Conservation (phyloP, 1,140 invertebrate species). For the Anastatus disparis region DNA sequence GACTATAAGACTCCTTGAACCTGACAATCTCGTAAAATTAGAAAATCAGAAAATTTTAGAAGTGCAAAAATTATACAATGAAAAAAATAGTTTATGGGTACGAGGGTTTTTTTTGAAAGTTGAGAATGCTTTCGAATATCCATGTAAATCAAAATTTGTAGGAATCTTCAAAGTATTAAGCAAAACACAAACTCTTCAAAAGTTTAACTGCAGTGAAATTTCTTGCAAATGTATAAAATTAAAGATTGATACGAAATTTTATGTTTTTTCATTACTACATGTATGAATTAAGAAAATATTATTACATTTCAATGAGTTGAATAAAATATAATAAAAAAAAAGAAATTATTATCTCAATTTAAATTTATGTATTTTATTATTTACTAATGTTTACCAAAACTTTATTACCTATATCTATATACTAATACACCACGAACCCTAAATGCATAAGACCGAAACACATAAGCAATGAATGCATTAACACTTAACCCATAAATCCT, state of each 20-base stretch:
- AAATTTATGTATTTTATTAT: too few species aligned
- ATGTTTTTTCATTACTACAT: not conserved
- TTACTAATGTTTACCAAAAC: too few species aligned
- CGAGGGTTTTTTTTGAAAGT: constrained; percentile 22
- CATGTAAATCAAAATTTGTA: constrained; percentile 22
- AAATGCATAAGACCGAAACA: too few species aligned
- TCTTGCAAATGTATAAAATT: constrained; percentile 37
- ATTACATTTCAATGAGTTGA: too few species aligned
- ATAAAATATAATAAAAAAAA: too few species aligned
- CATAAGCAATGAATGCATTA: too few species aligned
- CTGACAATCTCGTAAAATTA: constrained; percentile 44
- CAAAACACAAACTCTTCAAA: constrained; percentile 10
- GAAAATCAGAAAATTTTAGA: constrained; percentile 40
- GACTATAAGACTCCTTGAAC: constrained; percentile 30
- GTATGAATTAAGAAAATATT: too few species aligned
- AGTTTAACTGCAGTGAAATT: constrained; percentile 25
- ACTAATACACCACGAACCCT: too few species aligned
- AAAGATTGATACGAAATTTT: not conserved
- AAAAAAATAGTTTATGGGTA: constrained; percentile 7
- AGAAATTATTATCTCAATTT: too few species aligned
- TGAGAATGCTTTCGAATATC: constrained; percentile 31
- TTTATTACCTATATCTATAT: too few species aligned
- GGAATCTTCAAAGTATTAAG: constrained; percentile 16
- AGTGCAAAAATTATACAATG: constrained; percentile 38
- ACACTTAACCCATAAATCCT: too few species aligned